A percentile compares a stretch with the other conserved stretches of the same genome.
These are phyloP conservation scores for Epistrophe grossulariae DNA, from an alignment of 2,888 invertebrate genomes.

Conservation along the genomic window DNA sequence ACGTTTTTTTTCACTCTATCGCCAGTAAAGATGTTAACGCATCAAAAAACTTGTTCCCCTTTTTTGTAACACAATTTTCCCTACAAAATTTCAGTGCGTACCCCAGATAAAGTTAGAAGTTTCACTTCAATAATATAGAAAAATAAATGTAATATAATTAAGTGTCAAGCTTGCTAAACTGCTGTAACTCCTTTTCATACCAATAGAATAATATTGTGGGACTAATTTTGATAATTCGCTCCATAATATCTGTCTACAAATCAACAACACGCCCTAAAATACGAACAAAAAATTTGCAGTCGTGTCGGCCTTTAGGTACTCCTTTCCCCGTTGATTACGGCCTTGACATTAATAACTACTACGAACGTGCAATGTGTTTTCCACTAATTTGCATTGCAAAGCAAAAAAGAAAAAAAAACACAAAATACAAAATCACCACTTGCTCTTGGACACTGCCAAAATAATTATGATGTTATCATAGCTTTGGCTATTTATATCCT, in stretches of 20 bases:
- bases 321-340: background rate
- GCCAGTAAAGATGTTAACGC: too few species aligned
- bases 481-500: background rate
- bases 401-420: background rate
- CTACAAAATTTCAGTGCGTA: too few species aligned
- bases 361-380: background rate
- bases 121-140: too few species aligned
- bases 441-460: conserved; percentile 8
- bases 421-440: conserved; percentile 1
- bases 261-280: background rate
- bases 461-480: conserved; percentile 9
- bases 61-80: too few species aligned
- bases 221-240: background rate
- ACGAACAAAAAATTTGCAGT: background rate
- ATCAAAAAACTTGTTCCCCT: too few species aligned
- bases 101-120: too few species aligned
- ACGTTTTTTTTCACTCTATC: too few species aligned
- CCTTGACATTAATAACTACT: background rate
- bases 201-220: too few species aligned
- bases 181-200: too few species aligned
- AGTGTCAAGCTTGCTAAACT: too few species aligned
- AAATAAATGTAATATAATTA: too few species aligned
- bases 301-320: background rate
- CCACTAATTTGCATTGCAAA: conserved; percentile 2
- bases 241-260: background rate